Conservation (phyloP, 2,888 invertebrate species). For the Balanococcus diminutus region DNA sequence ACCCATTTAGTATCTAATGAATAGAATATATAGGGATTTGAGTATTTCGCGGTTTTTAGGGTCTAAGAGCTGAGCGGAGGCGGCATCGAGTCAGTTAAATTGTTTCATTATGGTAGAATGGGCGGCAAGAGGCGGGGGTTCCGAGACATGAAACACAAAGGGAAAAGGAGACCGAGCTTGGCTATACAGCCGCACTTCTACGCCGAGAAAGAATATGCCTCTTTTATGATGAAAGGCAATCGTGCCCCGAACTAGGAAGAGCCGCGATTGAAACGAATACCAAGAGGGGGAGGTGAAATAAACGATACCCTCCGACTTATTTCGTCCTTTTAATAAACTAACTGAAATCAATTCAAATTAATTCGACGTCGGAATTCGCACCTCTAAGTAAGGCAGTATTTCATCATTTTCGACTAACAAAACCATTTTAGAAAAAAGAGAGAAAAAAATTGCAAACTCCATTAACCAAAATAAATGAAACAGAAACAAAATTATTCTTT, state of each 20-base stretch:
- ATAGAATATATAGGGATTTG: constrained; percentile 32
- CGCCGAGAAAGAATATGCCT: background rate
- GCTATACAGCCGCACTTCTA: background rate
- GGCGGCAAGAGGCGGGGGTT: background rate
- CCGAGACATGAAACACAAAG: background rate
- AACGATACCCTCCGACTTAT: background rate
- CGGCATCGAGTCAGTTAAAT: constrained; percentile 23
- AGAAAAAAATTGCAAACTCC: background rate
- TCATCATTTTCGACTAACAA: background rate
- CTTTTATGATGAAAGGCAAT: background rate
- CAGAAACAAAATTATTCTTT: background rate
- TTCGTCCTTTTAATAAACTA: constrained; percentile 8
- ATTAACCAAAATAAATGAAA: background rate
- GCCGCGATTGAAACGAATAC: background rate
- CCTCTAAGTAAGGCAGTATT: too few species aligned
- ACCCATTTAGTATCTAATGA: constrained; percentile 41
- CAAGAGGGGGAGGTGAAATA: background rate
- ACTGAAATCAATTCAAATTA: constrained; percentile 39
- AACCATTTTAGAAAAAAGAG: background rate
- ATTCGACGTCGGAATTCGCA: too few species aligned
- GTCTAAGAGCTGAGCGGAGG: background rate
- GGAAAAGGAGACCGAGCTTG: background rate
- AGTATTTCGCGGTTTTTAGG: constrained; percentile 33
- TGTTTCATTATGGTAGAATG: background rate
- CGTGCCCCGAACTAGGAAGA: background rate